Conservation (phyloP, 2,888 invertebrate species). For the Melipona bicolor region DNA sequence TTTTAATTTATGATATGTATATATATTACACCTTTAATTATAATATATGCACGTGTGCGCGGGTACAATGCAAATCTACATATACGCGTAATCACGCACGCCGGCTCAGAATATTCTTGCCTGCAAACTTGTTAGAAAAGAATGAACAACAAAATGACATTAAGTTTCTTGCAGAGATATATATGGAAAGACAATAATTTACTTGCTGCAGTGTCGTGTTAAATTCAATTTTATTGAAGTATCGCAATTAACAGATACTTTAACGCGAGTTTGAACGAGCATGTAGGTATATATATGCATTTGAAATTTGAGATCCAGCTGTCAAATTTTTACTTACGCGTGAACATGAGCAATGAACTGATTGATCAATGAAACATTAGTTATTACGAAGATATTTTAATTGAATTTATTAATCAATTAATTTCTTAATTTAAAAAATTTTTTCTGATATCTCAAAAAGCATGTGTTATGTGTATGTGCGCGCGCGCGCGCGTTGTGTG, state of each 20-base stretch:
- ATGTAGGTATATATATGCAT: not conserved
- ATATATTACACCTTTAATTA: not conserved
- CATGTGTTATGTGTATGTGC: no score
- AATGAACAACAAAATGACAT: conserved; percentile 5
- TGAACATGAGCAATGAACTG: not conserved
- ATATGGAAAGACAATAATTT: not conserved
- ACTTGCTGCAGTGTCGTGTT: not conserved
- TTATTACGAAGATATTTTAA: not conserved
- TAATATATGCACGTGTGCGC: conserved; percentile 37
- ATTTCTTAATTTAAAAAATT: not conserved
- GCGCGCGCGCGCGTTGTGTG: no score
- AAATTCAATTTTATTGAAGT: conserved; percentile 1
- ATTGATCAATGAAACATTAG: not conserved
- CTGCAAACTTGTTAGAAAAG: conserved; percentile 12
- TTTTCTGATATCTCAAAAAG: no score
- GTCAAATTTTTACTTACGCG: not conserved
- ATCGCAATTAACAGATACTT: not conserved
- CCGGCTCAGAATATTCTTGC: conserved; percentile 25
- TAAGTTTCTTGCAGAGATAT: conserved; percentile 3
- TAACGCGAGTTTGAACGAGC: not conserved
- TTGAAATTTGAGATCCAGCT: not conserved
- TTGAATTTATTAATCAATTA: not conserved
- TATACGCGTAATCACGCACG: conserved; percentile 33
- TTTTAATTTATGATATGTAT: not conserved
- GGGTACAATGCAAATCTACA: conserved; percentile 14